A percentile compares a stretch with the other conserved stretches of the same genome.
These are phyloP conservation scores for Porites australiensis DNA, from an alignment of 64 coral and sea anemone genomes.

Conservation along the genomic window DNA sequence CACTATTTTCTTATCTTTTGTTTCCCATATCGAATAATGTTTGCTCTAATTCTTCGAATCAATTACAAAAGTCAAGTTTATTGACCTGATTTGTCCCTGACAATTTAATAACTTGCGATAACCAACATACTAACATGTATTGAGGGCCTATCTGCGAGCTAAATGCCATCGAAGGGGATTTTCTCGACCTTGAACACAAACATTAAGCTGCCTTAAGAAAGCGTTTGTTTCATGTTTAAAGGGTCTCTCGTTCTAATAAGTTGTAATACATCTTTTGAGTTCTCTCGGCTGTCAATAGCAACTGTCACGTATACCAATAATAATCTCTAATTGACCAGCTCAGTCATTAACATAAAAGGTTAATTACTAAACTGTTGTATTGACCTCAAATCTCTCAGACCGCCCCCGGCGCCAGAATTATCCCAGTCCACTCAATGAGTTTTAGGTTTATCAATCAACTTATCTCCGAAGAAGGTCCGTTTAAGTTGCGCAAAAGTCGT, in stretches of 20 bases:
- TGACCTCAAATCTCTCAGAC: constrained; percentile 16
- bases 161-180: no score
- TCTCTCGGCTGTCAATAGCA: not conserved
- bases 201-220: not conserved
- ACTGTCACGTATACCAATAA: not conserved
- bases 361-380: not conserved
- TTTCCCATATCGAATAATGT: not conserved
- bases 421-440: not conserved
- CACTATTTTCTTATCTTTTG: not conserved
- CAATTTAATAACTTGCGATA: not conserved
- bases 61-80: constrained; percentile 6
- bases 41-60: constrained; percentile 12
- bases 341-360: constrained; percentile 23
- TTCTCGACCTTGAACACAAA: not conserved
- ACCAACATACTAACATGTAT: not conserved
- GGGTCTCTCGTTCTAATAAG: not conserved
- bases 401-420: constrained; percentile 17
- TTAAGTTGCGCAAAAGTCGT: not conserved
- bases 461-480: not conserved
- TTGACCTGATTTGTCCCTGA: not conserved
- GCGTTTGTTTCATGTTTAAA: not conserved
- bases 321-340: not conserved
- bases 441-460: not conserved
- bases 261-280: constrained; percentile 16
- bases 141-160: no score